These are phyloP conservation scores for Ptychadena robeensis DNA, from an alignment of 2,797 vertebrate genomes.

Conservation along the genomic window DNA sequence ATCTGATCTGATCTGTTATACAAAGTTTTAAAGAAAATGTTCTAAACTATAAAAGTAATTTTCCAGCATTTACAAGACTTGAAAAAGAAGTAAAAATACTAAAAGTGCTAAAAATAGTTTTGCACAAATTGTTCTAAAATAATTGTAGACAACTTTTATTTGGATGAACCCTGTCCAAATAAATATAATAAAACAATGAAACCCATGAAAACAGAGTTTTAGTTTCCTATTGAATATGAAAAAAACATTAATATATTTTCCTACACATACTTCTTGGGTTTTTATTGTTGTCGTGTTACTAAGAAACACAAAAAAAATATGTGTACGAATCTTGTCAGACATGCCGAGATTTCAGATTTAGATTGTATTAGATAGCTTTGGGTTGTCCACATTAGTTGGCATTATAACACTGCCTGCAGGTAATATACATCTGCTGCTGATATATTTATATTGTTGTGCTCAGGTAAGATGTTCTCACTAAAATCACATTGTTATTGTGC, in stretches of 20 bases:
- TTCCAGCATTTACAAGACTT: background rate
- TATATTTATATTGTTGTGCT: conserved; percentile 8
- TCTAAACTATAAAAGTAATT: background rate
- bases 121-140: background rate
- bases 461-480: background rate
- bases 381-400: conserved; percentile 10
- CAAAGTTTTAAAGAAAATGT: too few relatives aligned
- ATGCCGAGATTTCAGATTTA: conserved; percentile 5
- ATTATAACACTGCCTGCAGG: conserved; percentile 19
- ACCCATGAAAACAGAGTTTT: background rate
- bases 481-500: conserved; percentile 10
- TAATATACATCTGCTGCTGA: conserved; percentile 18
- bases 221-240: background rate
- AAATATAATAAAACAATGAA: background rate
- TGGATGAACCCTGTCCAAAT: background rate
- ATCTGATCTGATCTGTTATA: too few relatives aligned
- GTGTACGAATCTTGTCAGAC: background rate
- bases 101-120: too few relatives aligned
- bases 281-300: background rate
- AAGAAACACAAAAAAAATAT: conserved; percentile 19
- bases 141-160: background rate
- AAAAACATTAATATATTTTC: background rate
- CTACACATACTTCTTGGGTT: background rate
- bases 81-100: too few relatives aligned
- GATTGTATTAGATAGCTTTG: conserved; percentile 24